Evolutionary conservation across 1,140 invertebrate species (phyloP).

Genomic region (Drosophila bipectinata): DNA sequence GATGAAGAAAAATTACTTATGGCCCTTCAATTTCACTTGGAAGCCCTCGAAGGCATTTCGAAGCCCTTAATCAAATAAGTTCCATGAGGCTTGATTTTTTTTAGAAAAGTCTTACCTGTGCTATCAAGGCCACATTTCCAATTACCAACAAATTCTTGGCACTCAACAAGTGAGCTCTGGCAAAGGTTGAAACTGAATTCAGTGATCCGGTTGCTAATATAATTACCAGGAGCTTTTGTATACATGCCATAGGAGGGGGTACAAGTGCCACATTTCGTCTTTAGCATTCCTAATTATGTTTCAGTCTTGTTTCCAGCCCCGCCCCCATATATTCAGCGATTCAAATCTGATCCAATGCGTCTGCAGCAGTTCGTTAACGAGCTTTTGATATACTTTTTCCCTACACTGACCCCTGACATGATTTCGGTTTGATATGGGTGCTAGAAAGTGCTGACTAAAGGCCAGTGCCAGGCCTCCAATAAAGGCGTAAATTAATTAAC

Average conservation of each 20-base stretch:
- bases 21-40: background rate
- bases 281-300: constrained; percentile 25
- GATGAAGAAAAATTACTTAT: too few species aligned
- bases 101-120: background rate
- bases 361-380: constrained; percentile 37
- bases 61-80: background rate
- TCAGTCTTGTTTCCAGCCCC: constrained; percentile 16
- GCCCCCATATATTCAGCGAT: background rate
- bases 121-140: background rate
- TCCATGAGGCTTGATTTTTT: background rate
- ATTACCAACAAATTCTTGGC: background rate
- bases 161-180: constrained; percentile 12
- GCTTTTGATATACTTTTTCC: constrained; percentile 61
- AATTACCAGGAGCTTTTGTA: constrained; percentile 4
- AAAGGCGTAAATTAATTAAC: constrained; percentile 81
- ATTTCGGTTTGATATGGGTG: constrained; percentile 65
- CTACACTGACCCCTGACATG: constrained; percentile 59
- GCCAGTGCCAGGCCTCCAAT: constrained; percentile 43
- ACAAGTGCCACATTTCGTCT: background rate
- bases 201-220: constrained; percentile 14
- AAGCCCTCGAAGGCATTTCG: too few species aligned
- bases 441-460: constrained; percentile 57
- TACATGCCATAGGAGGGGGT: background rate
- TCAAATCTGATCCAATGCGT: constrained; percentile 1
- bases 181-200: constrained; percentile 3